Conservation (phyloP, 2,888 invertebrate genomes). For the Ectobius pallidus region DNA sequence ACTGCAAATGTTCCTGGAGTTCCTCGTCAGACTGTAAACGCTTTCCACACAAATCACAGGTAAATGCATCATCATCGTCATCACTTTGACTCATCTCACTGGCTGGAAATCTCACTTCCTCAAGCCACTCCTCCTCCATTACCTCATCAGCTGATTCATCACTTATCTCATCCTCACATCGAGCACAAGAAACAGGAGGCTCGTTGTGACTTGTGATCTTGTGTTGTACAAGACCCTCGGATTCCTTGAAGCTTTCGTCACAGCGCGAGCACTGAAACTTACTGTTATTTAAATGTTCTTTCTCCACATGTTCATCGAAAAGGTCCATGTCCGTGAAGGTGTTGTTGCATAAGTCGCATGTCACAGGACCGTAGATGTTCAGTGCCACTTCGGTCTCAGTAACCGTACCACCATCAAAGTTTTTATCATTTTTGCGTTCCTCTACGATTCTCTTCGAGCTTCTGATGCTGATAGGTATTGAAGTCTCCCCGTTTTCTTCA, state of each 20-base stretch:
- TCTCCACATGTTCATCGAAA: slow-evolving; percentile 46
- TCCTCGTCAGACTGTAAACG: background rate
- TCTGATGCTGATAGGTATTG: too few relatives aligned
- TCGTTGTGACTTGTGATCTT: slow-evolving; percentile 42
- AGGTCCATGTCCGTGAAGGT: slow-evolving; percentile 44
- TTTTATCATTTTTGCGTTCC: too few relatives aligned
- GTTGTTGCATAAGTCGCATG: slow-evolving; percentile 46
- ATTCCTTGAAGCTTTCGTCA: slow-evolving; percentile 42
- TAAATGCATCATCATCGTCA: background rate
- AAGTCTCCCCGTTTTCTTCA: too few relatives aligned
- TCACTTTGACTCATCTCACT: background rate
- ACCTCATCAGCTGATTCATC: background rate
- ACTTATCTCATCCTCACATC: slow-evolving; percentile 24
- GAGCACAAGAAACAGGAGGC: slow-evolving; percentile 36
- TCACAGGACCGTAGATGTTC: slow-evolving; percentile 39
- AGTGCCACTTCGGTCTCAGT: background rate
- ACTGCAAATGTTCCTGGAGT: background rate
- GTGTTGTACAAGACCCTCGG: slow-evolving; percentile 43
- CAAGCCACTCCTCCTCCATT: slow-evolving; percentile 13
- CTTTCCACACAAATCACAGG: background rate
- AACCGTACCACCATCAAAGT: background rate
- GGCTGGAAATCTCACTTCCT: background rate
- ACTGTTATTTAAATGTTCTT: slow-evolving; percentile 40
- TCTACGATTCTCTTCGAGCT: too few relatives aligned
- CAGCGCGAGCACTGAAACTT: slow-evolving; percentile 45